These are phyloP conservation scores for Palythoa heliodiscus DNA, from an alignment of 92 coral and sea anemone genomes.

Conservation along the genomic window DNA sequence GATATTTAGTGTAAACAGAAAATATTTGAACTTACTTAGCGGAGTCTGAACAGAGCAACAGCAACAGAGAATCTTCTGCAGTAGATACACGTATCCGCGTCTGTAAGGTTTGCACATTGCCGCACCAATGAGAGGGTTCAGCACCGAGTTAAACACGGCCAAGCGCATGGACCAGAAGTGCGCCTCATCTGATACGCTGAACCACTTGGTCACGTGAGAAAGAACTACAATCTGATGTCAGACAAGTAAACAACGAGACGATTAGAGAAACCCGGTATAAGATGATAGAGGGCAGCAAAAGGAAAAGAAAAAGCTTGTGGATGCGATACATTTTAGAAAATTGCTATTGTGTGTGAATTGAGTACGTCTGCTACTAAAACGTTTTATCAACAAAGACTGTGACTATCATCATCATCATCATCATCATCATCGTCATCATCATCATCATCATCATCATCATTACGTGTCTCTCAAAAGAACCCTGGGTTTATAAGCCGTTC, in stretches of 20 bases:
- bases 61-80: constrained; percentile 48
- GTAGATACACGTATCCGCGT: constrained; percentile 53
- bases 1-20: not conserved
- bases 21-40: not conserved
- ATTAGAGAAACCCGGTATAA: not conserved
- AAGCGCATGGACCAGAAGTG: constrained; percentile 73
- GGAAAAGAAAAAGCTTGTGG: too few species aligned
- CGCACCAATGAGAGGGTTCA: constrained; percentile 67
- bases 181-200: constrained; percentile 22
- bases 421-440: too few species aligned
- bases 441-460: too few species aligned
- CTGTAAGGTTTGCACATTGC: constrained; percentile 72
- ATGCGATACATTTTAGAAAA: too few species aligned
- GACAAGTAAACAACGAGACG: not conserved
- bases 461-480: too few species aligned
- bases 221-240: constrained; percentile 53
- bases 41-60: constrained; percentile 31
- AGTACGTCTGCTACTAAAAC: too few species aligned
- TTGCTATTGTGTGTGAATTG: too few species aligned
- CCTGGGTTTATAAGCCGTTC: too few species aligned
- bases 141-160: constrained; percentile 59
- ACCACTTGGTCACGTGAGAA: constrained; percentile 62
- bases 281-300: too few species aligned
- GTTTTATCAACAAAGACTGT: too few species aligned
- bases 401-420: too few species aligned